phyloP scores from a whole-genome alignment of 2,888 invertebrate genomes.

The Bruchidius siliquastri region DNA sequence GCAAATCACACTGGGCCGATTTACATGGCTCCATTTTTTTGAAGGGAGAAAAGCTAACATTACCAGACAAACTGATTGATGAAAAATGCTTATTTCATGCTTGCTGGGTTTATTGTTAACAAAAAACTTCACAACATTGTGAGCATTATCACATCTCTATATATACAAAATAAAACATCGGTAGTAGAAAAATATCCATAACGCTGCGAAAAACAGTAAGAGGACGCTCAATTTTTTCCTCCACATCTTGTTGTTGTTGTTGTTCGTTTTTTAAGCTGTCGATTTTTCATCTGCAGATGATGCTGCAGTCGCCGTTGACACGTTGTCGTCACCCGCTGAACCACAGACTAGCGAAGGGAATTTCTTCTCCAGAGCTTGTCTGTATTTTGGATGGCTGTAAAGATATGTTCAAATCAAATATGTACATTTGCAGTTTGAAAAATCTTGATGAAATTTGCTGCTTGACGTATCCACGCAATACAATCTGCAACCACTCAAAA shows the following conservation, averaged over 20 bases:
- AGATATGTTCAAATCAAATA: neutral
- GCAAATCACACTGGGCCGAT: too few species aligned
- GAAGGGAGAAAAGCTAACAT: too few species aligned
- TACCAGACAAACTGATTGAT: too few species aligned
- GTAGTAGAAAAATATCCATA: conserved; percentile 1
- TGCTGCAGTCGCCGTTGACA: conserved; percentile 63
- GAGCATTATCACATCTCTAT: conserved; percentile 6
- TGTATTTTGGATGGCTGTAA: conserved; percentile 72
- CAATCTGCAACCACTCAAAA: too few species aligned
- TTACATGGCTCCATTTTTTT: too few species aligned
- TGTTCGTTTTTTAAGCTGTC: conserved; percentile 50
- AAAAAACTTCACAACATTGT: conserved; percentile 24
- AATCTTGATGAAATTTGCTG: too few species aligned
- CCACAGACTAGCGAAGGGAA: conserved; percentile 74
- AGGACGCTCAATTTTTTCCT: neutral
- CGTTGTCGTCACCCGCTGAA: conserved; percentile 54
- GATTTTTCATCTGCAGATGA: conserved; percentile 65
- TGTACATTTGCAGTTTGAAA: neutral
- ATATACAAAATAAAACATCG: neutral
- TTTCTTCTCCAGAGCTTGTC: conserved; percentile 68
- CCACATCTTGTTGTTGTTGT: neutral
- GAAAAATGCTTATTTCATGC: conserved; percentile 19
- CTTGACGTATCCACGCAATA: too few species aligned
- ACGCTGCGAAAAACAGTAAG: neutral
- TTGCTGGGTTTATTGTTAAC: conserved; percentile 34